Evolutionary conservation across 2,888 invertebrate species (phyloP), one percentile per base, ranked within the genome.

Genomic region (Adelognathus sp.): DNA sequence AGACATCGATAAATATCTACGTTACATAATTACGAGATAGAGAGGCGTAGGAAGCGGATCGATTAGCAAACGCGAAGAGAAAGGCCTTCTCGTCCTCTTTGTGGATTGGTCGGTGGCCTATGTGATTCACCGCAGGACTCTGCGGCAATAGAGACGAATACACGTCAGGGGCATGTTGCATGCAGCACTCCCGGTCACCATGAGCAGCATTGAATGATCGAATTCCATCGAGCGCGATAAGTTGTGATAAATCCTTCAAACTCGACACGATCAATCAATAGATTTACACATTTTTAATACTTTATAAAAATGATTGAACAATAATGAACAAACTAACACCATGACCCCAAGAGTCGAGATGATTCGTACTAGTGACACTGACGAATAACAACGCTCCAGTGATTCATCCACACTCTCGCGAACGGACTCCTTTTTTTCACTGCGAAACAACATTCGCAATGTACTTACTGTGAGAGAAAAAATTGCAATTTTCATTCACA

Each of bases 51-150:
- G 91, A 90, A 88, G 90, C 88, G 87, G 90, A 90, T 91, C 90
- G 91, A 91, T 91, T 91, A 91, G 89, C 90, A 90, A 90, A 90
- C 88, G 71, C 79, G 87, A 89, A 88, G 91, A 91, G 91, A 91
- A 91, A 91, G 91, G 91, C 87, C 88, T 87, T 89, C 87, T 88
- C 89, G 88, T 88, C 87, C 86, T 85, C 84, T 83, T 76, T 74
- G 86, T 84, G 85, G 89, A 88, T 88, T 87, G 86, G 88, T 88
- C 86, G 89, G 86, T 88, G 89, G 87, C 88, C 87, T 88, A 88
- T 88, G 88, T 87, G 90, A 91, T 89, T 90, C 88, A 88, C 88
- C 87, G 85, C 88, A 82, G 87, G 88, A 87, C 87, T 87, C 85
- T 83, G n/a, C n/a, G n/a, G 77, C 63, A 60, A 76, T 71, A 80